These are phyloP conservation scores for Tetragnatha montana DNA, from an alignment of 2,888 invertebrate genomes.

Conservation along the genomic window DNA sequence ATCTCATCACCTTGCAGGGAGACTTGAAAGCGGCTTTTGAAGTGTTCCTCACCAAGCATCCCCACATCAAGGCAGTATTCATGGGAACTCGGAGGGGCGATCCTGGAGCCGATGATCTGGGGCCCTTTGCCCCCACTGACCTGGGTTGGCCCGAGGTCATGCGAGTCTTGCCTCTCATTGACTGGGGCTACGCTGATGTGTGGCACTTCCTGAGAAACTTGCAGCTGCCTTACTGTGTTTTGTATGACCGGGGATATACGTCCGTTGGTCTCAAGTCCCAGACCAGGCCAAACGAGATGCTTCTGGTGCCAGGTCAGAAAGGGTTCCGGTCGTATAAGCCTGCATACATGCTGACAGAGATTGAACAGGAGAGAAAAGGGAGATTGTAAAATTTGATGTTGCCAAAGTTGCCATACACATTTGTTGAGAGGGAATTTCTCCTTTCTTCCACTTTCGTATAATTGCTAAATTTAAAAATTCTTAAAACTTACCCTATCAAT, in stretches of 20 bases:
- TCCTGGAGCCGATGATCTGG: slow-evolving; percentile 84
- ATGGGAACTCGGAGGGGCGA: slow-evolving; percentile 95
- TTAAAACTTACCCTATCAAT: too few species aligned
- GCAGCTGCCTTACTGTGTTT: slow-evolving; percentile 89
- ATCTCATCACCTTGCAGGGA: slow-evolving; percentile 82
- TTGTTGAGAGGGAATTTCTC: not conserved
- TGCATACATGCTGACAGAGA: slow-evolving; percentile 38
- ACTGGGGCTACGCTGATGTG: slow-evolving; percentile 93
- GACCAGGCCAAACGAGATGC: slow-evolving; percentile 26
- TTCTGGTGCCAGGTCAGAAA: slow-evolving; percentile 3
- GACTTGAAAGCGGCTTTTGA: slow-evolving; percentile 85
- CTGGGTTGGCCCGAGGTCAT: slow-evolving; percentile 91
- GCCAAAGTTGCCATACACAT: not conserved
- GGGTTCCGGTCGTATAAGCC: slow-evolving; percentile 39
- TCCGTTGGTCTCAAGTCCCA: slow-evolving; percentile 35
- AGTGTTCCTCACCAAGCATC: slow-evolving; percentile 79
- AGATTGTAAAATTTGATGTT: not conserved
- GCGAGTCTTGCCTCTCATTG: slow-evolving; percentile 90
- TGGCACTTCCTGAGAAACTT: slow-evolving; percentile 90
- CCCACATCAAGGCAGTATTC: slow-evolving; percentile 86
- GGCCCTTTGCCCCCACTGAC: slow-evolving; percentile 86
- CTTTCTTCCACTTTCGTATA: not conserved
- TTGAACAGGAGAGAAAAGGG: slow-evolving; percentile 24
- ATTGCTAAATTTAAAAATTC: not conserved
- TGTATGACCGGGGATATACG: slow-evolving; percentile 89